Base-by-base conservation (phyloP, 30 jellyfish, hydroid and myxozoan species). In the Pelagia noctiluca region DNA sequence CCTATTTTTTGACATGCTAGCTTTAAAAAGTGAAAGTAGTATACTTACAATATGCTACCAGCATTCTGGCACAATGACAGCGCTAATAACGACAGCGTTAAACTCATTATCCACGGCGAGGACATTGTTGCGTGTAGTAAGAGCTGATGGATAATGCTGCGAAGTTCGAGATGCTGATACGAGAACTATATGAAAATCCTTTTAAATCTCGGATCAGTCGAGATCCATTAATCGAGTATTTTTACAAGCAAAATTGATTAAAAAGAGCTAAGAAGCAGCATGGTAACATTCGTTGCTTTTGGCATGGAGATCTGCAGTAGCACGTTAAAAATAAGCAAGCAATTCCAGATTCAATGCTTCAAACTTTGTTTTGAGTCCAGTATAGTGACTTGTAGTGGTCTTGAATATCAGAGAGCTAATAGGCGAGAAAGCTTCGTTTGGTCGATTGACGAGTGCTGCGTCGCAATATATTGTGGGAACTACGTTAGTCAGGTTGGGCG, bases 261-360 rank as follows among this genome's bases (percentile, higher is more conserved):
- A 65, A 68, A n/a, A 69, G 16, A 25, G 16, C 34, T 69, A 47
- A 75, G 70, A 82, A 19, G 82, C 35, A 46, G 30, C 83, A 48
- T 64, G 77, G 29, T 65, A 42, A 63, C 86, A 48, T 60, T 60
- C 80, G 50, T 62, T 57, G 80, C 80, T 70, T 69, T 22, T 24
- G 25, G 36, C 37, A 42, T 32, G n/a, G 23, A 53, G 53, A 19
- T 24, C 57, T 86, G 16, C 92, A 82, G 92, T 80, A 57, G 92
- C 21, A 35, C 63, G 42, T 69, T 42, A 42, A 5, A n/a, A n/a
- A n/a, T n/a, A n/a, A n/a, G n/a, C n/a, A n/a, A n/a, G n/a, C n/a
- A n/a, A n/a, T n/a, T n/a, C n/a, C n/a, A n/a, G n/a, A n/a, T n/a
- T n/a, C n/a, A n/a, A n/a, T n/a, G n/a, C n/a, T n/a, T n/a, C n/a